Evolutionary conservation across 2,888 invertebrate species (phyloP), one percentile per base, ranked within the genome.

Genomic region (Mallateleia sp.): DNA sequence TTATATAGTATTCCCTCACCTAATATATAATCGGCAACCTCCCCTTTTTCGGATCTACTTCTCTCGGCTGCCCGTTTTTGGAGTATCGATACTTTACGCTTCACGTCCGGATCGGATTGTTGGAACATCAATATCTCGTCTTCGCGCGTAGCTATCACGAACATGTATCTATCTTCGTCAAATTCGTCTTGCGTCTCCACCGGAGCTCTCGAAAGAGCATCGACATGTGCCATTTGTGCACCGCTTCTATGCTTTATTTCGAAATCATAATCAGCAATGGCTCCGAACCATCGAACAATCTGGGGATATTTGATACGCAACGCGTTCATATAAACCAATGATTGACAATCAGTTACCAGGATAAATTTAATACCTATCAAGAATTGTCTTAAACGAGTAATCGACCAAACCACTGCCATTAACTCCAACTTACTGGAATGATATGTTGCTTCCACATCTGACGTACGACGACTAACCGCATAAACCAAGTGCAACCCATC

Each of bases 361-460:
- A 25, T 38, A 25, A 88, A 88, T 11, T 45, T 50, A 9, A 85
- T 72, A 15, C 72, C 69, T 3, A 72, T 60, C 25, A 84, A 28
- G 42, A 81, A 42, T 8, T 74, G 20, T 67, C 83, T 14, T 11
- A 88, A 24, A 9, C 85, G 45, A 9, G 47, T 18, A 15, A 89
- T 20, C 0, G 80, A 64, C 85, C 88, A 88, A 0, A 66, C 83
- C 1, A 88, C 78, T 0, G 85, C 87, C 32, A 88, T 34, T 8
- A 89, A 28, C 34, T 89, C 75, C 8, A 86, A 14, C 7, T 52
- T 28, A 42, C 75, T 84, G 0, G 80, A 85, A 45, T 87, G 87
- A 45, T 87, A 87, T 4, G 22, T 24, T 11, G 34, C 4, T 56
- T 85, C 75, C 0, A n/a, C 28, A 4, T 87, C 75, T 0, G 64